A percentile compares a stretch with the other conserved stretches of the same genome.
These are phyloP conservation scores for Cyphomyrus discorhynchus DNA, from an alignment of 2,113 vertebrate genomes.

Conservation along the genomic window DNA sequence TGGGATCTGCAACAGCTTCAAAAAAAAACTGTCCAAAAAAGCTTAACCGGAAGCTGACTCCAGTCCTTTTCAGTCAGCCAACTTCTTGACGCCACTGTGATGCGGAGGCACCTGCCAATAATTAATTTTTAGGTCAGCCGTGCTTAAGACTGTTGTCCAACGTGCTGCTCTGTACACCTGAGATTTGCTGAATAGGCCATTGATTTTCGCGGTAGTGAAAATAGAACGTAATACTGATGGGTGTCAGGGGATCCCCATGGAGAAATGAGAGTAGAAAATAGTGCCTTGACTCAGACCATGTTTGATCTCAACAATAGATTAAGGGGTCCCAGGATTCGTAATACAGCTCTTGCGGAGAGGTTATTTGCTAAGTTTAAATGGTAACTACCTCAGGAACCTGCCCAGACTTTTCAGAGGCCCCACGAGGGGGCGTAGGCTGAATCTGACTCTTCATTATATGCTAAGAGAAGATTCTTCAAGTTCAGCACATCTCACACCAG, in stretches of 20 bases:
- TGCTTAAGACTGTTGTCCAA: slow-evolving; percentile 7
- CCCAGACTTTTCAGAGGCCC: not conserved
- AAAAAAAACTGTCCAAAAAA: not conserved
- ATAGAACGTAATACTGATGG: not conserved
- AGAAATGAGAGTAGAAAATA: not conserved
- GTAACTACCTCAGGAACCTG: not conserved
- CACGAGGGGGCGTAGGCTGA: not conserved
- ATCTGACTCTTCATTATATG: not conserved
- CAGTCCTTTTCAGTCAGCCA: not conserved
- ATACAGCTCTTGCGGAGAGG: not conserved
- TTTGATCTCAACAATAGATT: slow-evolving; percentile 5
- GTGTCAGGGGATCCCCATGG: not conserved
- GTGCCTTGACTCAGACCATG: not conserved
- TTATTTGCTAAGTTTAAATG: not conserved
- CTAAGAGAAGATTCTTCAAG: not conserved
- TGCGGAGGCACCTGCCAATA: slow-evolving; percentile 5
- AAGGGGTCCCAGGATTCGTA: not conserved
- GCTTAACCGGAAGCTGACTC: not conserved
- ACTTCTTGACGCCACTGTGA: not conserved
- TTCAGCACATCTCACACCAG: not conserved
- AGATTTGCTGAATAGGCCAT: not conserved
- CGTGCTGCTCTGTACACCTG: not conserved
- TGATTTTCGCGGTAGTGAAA: not conserved
- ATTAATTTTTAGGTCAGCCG: not conserved
- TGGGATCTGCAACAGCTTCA: not conserved